phyloP scores from a whole-genome alignment of 2,888 invertebrate genomes.

The Apamea monoglypha region DNA sequence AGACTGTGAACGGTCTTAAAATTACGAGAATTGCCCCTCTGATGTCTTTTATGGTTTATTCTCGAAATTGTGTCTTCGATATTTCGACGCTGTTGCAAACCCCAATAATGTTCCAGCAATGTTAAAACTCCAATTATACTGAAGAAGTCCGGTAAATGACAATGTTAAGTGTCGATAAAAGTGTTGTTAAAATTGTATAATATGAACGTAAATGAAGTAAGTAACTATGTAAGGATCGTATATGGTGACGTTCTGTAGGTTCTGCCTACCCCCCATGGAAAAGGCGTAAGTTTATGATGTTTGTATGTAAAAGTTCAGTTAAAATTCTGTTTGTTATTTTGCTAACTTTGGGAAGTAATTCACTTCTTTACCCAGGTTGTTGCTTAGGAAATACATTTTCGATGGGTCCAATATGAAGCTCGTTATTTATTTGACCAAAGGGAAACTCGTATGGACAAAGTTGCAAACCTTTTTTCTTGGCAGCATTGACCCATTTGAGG shows the following conservation, averaged over 20 bases:
- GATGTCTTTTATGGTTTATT: not conserved
- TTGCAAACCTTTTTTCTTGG: conserved; percentile 26
- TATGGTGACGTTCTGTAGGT: not conserved
- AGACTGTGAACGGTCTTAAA: no score
- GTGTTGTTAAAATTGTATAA: not conserved
- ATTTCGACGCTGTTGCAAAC: not conserved
- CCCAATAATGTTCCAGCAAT: not conserved
- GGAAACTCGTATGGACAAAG: conserved; percentile 1
- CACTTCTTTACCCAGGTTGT: not conserved
- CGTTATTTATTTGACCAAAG: conserved; percentile 6
- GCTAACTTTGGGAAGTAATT: not conserved
- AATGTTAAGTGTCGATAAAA: not conserved
- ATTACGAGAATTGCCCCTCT: no score
- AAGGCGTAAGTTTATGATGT: not conserved
- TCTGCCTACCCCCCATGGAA: not conserved
- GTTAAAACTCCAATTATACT: not conserved
- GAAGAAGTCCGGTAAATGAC: not conserved
- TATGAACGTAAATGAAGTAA: not conserved
- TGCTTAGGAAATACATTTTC: not conserved
- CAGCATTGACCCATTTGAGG: conserved; percentile 8
- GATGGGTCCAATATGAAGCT: not conserved
- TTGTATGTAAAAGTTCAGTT: not conserved
- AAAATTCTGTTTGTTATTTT: not conserved
- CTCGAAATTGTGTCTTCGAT: not conserved
- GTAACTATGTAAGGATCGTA: not conserved